Conservation (phyloP, 2,888 invertebrate genomes). For the Heliconius erato region DNA sequence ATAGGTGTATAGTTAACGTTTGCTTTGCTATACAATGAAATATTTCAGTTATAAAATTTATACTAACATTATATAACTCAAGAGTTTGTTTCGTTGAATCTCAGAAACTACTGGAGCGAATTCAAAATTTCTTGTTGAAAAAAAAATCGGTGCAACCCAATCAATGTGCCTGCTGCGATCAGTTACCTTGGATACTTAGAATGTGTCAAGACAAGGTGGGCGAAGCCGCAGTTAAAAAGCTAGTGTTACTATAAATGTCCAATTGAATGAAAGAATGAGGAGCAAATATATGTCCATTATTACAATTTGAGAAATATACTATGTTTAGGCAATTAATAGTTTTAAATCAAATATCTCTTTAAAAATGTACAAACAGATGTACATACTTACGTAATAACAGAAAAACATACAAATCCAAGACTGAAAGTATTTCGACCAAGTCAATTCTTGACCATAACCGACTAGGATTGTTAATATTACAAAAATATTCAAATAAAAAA, state of each 20-base stretch:
- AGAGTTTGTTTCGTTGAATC: no score
- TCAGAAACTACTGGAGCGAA: no score
- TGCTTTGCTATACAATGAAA: neutral
- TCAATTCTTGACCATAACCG: neutral
- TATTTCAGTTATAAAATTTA: neutral
- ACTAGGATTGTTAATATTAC: neutral
- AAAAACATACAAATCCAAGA: neutral
- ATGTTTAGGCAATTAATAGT: neutral
- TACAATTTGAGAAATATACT: no score
- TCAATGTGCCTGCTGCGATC: no score
- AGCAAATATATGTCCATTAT: no score
- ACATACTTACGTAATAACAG: neutral
- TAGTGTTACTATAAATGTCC: no score
- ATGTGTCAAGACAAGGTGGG: no score
- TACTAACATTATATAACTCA: no score
- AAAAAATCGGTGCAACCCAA: neutral
- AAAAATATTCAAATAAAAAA: neutral
- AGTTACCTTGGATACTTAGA: no score
- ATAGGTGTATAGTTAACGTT: neutral
- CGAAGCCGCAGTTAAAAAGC: no score
- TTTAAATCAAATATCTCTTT: neutral
- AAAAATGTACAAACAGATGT: neutral
- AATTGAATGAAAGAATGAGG: no score
- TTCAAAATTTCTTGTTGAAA: neutral
- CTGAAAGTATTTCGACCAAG: constrained; percentile 12